Evolutionary conservation across 2,888 invertebrate genomes (phyloP), one percentile per base, ranked within the genome.

Genomic region (Drosophila dives): DNA sequence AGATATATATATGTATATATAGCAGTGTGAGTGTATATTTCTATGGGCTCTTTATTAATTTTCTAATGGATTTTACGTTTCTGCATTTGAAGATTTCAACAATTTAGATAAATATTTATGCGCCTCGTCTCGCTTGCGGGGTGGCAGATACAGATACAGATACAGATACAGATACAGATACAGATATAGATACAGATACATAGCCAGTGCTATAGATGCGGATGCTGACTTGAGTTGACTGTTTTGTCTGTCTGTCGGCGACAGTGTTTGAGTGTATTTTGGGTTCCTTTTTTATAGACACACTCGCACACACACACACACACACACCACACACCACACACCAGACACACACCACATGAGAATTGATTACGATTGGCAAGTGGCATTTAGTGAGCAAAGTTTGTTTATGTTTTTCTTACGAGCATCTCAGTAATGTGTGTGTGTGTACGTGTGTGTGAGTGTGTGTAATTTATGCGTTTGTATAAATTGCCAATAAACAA

Each of bases 11-110:
- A 71, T 72, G 68, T 36, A 59, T 42, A 54, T 33, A 40, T 45
- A 40, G 26, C 61, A 53, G 56, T 49, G 51, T 10, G 65, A 51
- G 51, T 62, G 75, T 72, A 56, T 56, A 33, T 60, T 65, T 45
- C 45, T 36, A 59, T 60, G 53, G 55, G 64, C 64, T 71, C 62
- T 78, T 89, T 92, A 92, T 92, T 92, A 91, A 91, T 91, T 91
- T 92, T 92, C 92, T 91, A 91, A 92, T 92, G 92, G 91, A 91
- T 91, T 86, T 83, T 77, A 90, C 82, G 81, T 84, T 81, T 79
- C 77, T 84, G 85, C 80, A 77, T 70, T 79, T 84, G 75, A 86
- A 82, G 90, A 86, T 86, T 86, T 86, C 80, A 84, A 86, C 90
- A 84, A 81, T 79, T 75, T 59, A 64, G 62, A 90, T 86, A 86